Percentiles rank a stretch among this genome's conserved stretches.
phyloP scores from a whole-genome alignment of 2,888 invertebrate species.

The Caenorhabditis macrosperma region DNA sequence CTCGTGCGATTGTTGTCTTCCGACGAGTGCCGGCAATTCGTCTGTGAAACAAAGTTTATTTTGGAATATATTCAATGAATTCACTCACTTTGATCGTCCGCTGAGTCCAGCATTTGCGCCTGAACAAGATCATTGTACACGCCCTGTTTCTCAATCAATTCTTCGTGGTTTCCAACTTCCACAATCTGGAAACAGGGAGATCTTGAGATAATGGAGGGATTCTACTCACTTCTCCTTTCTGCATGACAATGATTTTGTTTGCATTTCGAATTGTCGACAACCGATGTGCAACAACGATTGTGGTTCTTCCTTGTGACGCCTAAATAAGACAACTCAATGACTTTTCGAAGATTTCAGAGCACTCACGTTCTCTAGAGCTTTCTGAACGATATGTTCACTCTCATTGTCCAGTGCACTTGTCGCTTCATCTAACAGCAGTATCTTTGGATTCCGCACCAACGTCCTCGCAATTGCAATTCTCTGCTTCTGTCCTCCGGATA shows the following conservation, averaged over 20 bases:
- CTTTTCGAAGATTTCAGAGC: neutral
- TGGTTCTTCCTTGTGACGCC: conserved; percentile 81
- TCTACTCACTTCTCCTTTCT: conserved; percentile 78
- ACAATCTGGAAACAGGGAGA: conserved; percentile 82
- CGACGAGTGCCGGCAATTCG: conserved; percentile 13
- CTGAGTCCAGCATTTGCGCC: conserved; percentile 68
- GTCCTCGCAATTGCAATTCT: conserved; percentile 69
- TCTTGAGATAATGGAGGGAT: too few species aligned
- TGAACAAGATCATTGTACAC: conserved; percentile 84
- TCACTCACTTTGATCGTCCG: conserved; percentile 49
- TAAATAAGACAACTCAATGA: conserved; percentile 47
- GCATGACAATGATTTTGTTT: conserved; percentile 81
- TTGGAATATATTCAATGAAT: too few species aligned
- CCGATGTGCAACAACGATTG: conserved; percentile 82
- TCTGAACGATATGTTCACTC: conserved; percentile 70
- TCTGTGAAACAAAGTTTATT: conserved; percentile 4
- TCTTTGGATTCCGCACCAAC: conserved; percentile 57
- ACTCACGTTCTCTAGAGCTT: conserved; percentile 83
- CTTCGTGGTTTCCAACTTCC: conserved; percentile 86
- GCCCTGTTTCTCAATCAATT: conserved; percentile 84
- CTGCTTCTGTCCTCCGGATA: conserved; percentile 81
- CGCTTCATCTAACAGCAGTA: conserved; percentile 62
- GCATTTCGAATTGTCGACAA: conserved; percentile 82
- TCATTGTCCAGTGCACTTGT: conserved; percentile 71
- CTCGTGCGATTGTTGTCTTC: conserved; percentile 36